Conservation (phyloP, 2,797 vertebrate species). For the Pipistrellus pygmaeus region DNA sequence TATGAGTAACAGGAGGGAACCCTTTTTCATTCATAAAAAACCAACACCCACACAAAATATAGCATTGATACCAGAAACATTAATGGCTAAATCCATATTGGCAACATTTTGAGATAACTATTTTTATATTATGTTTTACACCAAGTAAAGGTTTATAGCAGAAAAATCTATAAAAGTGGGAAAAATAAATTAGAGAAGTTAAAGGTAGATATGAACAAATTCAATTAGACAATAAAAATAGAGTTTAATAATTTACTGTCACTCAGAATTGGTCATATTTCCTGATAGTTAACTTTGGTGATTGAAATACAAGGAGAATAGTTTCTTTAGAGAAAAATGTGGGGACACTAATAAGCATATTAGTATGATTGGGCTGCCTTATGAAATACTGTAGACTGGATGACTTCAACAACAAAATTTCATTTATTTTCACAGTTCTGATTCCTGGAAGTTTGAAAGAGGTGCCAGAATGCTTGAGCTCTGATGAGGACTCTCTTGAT, state of each 20-base stretch:
- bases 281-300: not conserved
- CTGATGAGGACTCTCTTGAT: not conserved
- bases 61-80: constrained; percentile 2
- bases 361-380: not conserved
- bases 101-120: constrained; percentile 16
- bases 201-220: not conserved
- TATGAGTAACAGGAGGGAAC: constrained; percentile 56
- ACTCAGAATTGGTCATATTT: not conserved
- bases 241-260: not conserved
- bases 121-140: constrained; percentile 28
- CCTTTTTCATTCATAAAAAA: constrained; percentile 40
- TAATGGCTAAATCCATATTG: constrained; percentile 12
- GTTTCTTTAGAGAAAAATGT: not conserved
- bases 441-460: not conserved
- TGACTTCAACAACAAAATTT: not conserved
- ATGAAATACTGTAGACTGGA: not conserved
- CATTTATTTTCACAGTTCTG: not conserved
- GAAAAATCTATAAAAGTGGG: constrained; percentile 12
- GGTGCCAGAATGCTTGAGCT: not conserved
- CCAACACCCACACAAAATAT: not conserved
- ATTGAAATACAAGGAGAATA: not conserved
- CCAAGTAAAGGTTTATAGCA: constrained; percentile 1
- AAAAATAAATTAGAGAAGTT: constrained; percentile 54
- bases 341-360: not conserved
- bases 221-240: not conserved